Percentiles rank a stretch among this genome's conserved stretches.
Evolutionary conservation across 2,888 invertebrate genomes (phyloP).

Genomic region (Agrilus mali): DNA sequence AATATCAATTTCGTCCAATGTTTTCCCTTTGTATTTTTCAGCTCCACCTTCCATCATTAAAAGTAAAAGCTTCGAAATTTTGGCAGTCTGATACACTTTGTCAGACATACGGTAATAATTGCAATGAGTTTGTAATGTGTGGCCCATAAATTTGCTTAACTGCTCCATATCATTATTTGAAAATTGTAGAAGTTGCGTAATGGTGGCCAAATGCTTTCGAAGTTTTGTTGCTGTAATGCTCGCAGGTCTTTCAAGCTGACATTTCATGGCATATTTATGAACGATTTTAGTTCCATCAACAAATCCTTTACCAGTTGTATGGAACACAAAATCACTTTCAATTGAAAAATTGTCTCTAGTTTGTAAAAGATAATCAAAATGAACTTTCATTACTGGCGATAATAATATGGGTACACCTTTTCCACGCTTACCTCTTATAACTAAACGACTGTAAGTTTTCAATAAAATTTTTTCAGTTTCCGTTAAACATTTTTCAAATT

Average conservation of each 20-base stretch:
- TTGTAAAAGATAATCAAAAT: slow-evolving; percentile 11
- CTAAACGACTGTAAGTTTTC: slow-evolving; percentile 8
- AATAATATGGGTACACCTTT: slow-evolving; percentile 11
- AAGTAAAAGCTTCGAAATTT: slow-evolving; percentile 4
- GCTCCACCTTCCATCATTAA: slow-evolving; percentile 3
- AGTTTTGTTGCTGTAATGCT: slow-evolving; percentile 10
- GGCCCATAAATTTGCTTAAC: slow-evolving; percentile 3
- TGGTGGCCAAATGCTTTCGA: slow-evolving; percentile 13
- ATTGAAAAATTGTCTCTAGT: slow-evolving; percentile 9
- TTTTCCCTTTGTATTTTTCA: slow-evolving; percentile 2
- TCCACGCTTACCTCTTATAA: slow-evolving; percentile 12
- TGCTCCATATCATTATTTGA: slow-evolving; percentile 2
- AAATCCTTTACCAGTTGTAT: slow-evolving; percentile 8
- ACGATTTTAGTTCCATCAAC: slow-evolving; percentile 13
- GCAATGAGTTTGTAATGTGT: too few species aligned
- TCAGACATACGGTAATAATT: slow-evolving; percentile 1
- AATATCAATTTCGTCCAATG: slow-evolving; percentile 9
- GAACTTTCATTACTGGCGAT: slow-evolving; percentile 10
- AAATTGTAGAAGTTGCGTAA: neutral
- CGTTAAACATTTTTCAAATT: slow-evolving; percentile 11
- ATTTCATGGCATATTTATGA: slow-evolving; percentile 11
- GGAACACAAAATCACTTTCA: slow-evolving; percentile 8
- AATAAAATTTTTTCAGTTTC: slow-evolving; percentile 14
- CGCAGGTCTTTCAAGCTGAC: slow-evolving; percentile 4
- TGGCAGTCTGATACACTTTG: slow-evolving; percentile 2